Evolutionary conservation across 2,888 invertebrate species (phyloP), one percentile per base, ranked within the genome.

Genomic region (Latheticus oryzae): DNA sequence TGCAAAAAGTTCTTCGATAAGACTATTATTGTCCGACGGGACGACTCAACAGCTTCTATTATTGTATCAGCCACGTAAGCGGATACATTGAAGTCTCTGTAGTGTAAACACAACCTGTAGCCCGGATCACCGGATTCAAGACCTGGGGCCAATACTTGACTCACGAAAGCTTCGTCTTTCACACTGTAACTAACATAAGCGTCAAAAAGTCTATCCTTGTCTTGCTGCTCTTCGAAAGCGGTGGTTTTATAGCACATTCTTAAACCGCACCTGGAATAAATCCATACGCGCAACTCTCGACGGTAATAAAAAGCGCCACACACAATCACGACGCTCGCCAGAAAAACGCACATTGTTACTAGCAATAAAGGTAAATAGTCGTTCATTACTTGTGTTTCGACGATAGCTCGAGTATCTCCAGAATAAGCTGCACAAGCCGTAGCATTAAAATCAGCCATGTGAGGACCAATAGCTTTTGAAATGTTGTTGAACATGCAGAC

Each of bases 181-280:
- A 91, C 89, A 75, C 94, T 93, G 81, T 97, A 97, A 71, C 93
- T 92, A 65, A 98, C 88, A 81, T 97, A 97, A 48, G 95, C 96
- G 80, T 98, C 97, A 78, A 93, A 97, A 38, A 94, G 85, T 67
- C 93, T 87, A 79, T 92, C 91, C 79, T 89, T 89, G 77, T 90
- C 89, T 71, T 88, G 88, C 78, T 89, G 89, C 71, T 91, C 91
- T 72, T 91, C 89, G 66, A 90, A 91, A 15, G 86, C 85, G 3
- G 88, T 87, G 17, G 90, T 88, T 78, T 90, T 90, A 79, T 93
- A 92, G 79, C 94, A 94, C 81, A 93, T 88, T 72, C 91, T 84
- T 59, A 93, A 82, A 45, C 94, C 91, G 78, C 93, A 95, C 64
- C 90, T 88, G 52, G 91, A 89, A 72, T 92, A 91, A 47, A 91